phyloP scores from a whole-genome alignment of 2,797 vertebrate species.

The Sorex maritimensis region DNA sequence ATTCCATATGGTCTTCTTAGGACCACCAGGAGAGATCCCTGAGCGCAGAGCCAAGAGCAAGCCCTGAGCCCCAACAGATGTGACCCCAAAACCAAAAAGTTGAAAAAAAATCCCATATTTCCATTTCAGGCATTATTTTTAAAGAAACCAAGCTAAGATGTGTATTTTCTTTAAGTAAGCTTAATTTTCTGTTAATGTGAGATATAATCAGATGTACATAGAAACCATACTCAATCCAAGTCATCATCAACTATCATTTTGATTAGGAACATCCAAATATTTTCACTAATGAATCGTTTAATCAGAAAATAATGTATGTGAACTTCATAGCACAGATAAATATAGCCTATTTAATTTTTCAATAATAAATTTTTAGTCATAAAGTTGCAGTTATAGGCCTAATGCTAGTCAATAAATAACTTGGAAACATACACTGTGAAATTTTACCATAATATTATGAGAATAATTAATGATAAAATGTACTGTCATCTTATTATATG shows the following conservation, averaged over 20 bases:
- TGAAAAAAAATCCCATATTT: too few relatives aligned
- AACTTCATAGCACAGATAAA: background rate
- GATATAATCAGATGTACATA: background rate
- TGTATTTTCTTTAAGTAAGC: background rate
- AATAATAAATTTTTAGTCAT: slow-evolving; percentile 14
- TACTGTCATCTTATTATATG: background rate
- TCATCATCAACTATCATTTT: slow-evolving; percentile 5
- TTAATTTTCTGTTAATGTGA: slow-evolving; percentile 18
- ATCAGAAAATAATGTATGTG: slow-evolving; percentile 32
- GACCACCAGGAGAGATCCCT: too few relatives aligned
- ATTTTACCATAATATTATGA: background rate
- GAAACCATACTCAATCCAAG: background rate
- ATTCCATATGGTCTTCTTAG: too few relatives aligned
- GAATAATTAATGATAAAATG: slow-evolving; percentile 40
- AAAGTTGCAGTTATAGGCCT: background rate
- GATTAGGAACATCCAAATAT: slow-evolving; percentile 26
- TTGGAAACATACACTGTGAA: background rate
- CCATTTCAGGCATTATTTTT: background rate
- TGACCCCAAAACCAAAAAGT: too few relatives aligned
- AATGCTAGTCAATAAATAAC: slow-evolving; percentile 40
- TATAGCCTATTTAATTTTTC: background rate
- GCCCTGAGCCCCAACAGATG: too few relatives aligned
- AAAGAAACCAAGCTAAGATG: background rate
- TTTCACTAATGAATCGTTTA: slow-evolving; percentile 15
- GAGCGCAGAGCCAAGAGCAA: too few relatives aligned